Evolutionary conservation across 2,888 invertebrate genomes (phyloP).

Genomic region (Noctua janthe): DNA sequence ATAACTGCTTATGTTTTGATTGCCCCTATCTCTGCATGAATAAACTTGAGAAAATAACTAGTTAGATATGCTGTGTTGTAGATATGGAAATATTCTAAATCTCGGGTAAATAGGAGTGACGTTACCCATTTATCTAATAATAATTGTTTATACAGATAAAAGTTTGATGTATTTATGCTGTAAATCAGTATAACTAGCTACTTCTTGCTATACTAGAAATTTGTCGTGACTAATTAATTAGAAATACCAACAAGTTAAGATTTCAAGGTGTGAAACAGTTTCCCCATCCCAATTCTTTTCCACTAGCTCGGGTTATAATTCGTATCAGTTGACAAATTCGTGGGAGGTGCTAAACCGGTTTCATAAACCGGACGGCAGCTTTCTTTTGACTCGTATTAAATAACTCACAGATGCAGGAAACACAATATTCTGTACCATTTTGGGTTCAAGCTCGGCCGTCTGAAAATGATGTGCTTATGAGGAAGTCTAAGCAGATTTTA

Average conservation of each 20-base stretch:
- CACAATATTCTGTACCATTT: constrained; percentile 9
- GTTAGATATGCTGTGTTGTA: not conserved
- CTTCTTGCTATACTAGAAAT: not conserved
- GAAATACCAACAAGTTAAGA: not conserved
- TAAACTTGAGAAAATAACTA: not conserved
- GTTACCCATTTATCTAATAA: not conserved
- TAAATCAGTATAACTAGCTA: not conserved
- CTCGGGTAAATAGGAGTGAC: constrained; percentile 17
- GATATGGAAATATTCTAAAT: constrained; percentile 15
- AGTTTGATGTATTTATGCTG: not conserved
- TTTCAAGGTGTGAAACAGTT: constrained; percentile 1
- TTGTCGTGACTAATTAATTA: not conserved
- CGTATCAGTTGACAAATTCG: constrained; percentile 11
- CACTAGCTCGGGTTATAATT: constrained; percentile 13
- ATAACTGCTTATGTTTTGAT: constrained; percentile 18
- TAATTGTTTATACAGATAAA: constrained; percentile 2
- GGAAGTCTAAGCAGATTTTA: not conserved
- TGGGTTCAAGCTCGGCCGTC: too few species aligned
- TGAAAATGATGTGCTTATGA: not conserved
- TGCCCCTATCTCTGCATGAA: constrained; percentile 3
- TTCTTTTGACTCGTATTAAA: constrained; percentile 27
- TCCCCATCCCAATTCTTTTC: constrained; percentile 2
- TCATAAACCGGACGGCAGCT: constrained; percentile 30
- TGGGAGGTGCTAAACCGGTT: constrained; percentile 39
- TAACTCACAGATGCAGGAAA: constrained; percentile 15